Conservation (phyloP, 2,113 vertebrate species). For the Leptocoma aspasia region DNA sequence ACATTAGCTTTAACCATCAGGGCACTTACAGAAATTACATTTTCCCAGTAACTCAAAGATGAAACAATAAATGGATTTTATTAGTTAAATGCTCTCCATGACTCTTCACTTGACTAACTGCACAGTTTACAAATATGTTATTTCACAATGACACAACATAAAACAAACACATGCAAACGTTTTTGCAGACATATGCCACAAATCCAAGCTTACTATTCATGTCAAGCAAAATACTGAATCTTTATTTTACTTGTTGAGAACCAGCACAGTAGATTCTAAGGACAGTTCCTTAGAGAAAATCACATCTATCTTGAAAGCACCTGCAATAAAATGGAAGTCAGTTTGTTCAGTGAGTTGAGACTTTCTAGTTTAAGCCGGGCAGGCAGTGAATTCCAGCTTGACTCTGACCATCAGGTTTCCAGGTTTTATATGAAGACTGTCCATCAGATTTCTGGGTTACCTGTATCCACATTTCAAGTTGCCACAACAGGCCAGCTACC, state of each 20-base stretch:
- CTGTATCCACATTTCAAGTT: neutral
- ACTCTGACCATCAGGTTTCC: neutral
- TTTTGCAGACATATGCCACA: neutral
- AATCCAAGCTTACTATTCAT: neutral
- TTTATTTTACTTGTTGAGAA: neutral
- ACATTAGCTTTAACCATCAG: neutral
- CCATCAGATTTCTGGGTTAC: neutral
- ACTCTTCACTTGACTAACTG: neutral
- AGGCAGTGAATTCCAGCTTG: neutral
- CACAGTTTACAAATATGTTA: neutral
- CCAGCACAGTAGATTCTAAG: neutral
- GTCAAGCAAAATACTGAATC: neutral
- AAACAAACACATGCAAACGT: neutral
- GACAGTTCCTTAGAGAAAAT: neutral
- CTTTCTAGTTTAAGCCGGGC: neutral
- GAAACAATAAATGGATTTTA: neutral
- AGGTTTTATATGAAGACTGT: neutral
- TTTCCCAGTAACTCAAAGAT: neutral
- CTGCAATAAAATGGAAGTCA: neutral
- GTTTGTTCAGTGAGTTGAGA: neutral
- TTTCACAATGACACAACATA: neutral
- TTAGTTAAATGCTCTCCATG: neutral
- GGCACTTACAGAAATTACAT: neutral
- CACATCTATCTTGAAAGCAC: neutral
- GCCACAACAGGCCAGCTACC: neutral